Evolutionary conservation across 2,113 vertebrate species (phyloP).

Genomic region (Embiotoca jacksoni): DNA sequence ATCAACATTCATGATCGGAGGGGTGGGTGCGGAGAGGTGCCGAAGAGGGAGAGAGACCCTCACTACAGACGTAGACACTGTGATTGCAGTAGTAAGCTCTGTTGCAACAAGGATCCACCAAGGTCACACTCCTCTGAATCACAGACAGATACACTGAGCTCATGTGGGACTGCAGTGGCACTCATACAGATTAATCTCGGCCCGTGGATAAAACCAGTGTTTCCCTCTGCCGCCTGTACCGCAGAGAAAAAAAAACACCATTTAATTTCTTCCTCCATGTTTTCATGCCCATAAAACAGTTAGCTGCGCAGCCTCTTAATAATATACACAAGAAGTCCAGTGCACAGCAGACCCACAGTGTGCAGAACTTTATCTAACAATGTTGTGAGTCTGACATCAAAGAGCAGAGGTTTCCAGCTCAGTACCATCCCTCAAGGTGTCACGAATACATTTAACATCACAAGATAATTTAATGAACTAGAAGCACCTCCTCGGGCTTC

Average conservation of each 20-base stretch:
- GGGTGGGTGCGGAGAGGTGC: conserved; percentile 37
- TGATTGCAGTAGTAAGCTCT: conserved; percentile 45
- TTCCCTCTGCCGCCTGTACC: conserved; percentile 1
- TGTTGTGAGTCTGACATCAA: not conserved
- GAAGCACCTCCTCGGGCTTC: no score
- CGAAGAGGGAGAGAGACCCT: conserved; percentile 58
- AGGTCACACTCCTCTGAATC: conserved; percentile 38
- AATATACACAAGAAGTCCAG: not conserved
- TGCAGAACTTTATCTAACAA: conserved; percentile 2
- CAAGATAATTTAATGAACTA: no score
- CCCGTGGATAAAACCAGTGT: conserved; percentile 20
- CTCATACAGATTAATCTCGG: conserved; percentile 30
- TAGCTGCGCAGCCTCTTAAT: not conserved
- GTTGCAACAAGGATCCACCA: conserved; percentile 36
- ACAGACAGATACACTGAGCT: conserved; percentile 37
- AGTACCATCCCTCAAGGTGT: no score
- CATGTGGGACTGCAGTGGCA: conserved; percentile 18
- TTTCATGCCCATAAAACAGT: not conserved
- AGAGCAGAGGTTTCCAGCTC: no score
- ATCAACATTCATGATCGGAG: conserved; percentile 39
- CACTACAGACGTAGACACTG: conserved; percentile 56
- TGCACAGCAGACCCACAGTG: not conserved
- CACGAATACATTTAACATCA: no score
- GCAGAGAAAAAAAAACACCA: not conserved
- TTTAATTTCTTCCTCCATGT: conserved; percentile 4